phyloP scores from a whole-genome alignment of 2,797 vertebrate genomes.

The Sebastes matsubarae region DNA sequence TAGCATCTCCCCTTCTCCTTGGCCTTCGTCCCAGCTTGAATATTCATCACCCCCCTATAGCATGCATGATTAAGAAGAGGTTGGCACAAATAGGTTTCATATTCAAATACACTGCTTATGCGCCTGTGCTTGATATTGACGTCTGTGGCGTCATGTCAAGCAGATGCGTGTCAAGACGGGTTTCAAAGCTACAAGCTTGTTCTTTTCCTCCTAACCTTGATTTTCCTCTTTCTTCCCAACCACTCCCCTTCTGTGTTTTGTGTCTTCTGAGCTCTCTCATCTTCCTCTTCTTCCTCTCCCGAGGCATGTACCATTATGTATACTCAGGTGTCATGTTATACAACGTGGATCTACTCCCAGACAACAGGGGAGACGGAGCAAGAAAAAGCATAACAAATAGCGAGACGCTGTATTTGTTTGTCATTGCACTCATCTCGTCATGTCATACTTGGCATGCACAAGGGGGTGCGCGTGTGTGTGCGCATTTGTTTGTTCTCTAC shows the following conservation, averaged over 20 bases:
- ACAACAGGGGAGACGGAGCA: slow-evolving; percentile 13
- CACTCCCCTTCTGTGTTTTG: slow-evolving; percentile 33
- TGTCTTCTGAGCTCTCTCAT: slow-evolving; percentile 41
- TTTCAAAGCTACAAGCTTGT: slow-evolving; percentile 25
- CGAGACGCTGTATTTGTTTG: slow-evolving; percentile 46
- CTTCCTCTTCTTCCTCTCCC: slow-evolving; percentile 32
- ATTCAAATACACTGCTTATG: slow-evolving; percentile 54
- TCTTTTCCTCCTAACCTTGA: slow-evolving; percentile 28
- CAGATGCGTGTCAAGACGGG: slow-evolving; percentile 24
- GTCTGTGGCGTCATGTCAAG: slow-evolving; percentile 14
- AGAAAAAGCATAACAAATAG: slow-evolving; percentile 24
- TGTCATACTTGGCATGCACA: slow-evolving; percentile 39
- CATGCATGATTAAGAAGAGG: slow-evolving; percentile 64
- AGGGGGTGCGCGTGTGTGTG: not conserved
- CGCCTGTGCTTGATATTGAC: slow-evolving; percentile 19
- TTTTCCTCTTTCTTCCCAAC: not conserved
- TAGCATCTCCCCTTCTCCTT: slow-evolving; percentile 8
- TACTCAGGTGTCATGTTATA: slow-evolving; percentile 55
- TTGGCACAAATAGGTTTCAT: slow-evolving; percentile 57
- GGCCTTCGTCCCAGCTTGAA: slow-evolving; percentile 38
- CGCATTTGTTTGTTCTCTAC: slow-evolving; percentile 51
- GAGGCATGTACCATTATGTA: slow-evolving; percentile 43
- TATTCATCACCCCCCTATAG: slow-evolving; percentile 46
- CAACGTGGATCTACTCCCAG: slow-evolving; percentile 22
- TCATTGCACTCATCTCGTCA: slow-evolving; percentile 46